These are phyloP conservation scores for Nansenia antarctica DNA, from an alignment of 2,113 vertebrate species.

Conservation along the genomic window DNA sequence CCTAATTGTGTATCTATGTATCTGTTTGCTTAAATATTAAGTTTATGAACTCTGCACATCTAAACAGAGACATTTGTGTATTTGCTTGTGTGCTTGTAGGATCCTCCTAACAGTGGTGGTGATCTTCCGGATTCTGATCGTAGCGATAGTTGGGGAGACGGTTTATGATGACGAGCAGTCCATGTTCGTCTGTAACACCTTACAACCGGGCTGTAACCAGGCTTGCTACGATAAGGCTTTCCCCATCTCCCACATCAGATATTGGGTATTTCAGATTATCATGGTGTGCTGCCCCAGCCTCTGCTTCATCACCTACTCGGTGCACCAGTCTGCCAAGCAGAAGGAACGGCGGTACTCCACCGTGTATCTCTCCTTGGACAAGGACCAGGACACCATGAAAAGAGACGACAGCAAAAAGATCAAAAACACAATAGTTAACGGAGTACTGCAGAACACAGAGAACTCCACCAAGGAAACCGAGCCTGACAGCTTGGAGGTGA, in stretches of 20 bases:
- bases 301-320: slow-evolving; percentile 93
- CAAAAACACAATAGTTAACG: slow-evolving; percentile 88
- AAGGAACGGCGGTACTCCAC: slow-evolving; percentile 85
- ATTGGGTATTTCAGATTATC: slow-evolving; percentile 96
- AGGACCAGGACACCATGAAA: slow-evolving; percentile 80
- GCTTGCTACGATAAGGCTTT: slow-evolving; percentile 93
- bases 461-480: slow-evolving; percentile 86
- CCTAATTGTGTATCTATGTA: neutral
- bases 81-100: slow-evolving; percentile 60
- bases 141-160: slow-evolving; percentile 93
- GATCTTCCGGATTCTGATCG: slow-evolving; percentile 93
- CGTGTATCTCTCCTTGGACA: slow-evolving; percentile 85
- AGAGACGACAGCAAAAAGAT: slow-evolving; percentile 86
- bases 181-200: slow-evolving; percentile 93
- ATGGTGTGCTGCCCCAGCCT: slow-evolving; percentile 93
- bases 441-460: slow-evolving; percentile 89
- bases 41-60: neutral
- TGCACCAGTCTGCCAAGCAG: slow-evolving; percentile 92
- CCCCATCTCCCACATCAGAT: slow-evolving; percentile 92
- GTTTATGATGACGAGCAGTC: slow-evolving; percentile 94
- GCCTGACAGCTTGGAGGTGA: slow-evolving; percentile 85
- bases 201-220: slow-evolving; percentile 93
- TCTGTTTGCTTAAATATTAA: neutral
- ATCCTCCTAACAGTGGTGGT: slow-evolving; percentile 94
- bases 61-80: neutral